These are phyloP conservation scores for Archegozetes longisetosus DNA, from an alignment of 1,140 invertebrate species.

Conservation along the genomic window DNA sequence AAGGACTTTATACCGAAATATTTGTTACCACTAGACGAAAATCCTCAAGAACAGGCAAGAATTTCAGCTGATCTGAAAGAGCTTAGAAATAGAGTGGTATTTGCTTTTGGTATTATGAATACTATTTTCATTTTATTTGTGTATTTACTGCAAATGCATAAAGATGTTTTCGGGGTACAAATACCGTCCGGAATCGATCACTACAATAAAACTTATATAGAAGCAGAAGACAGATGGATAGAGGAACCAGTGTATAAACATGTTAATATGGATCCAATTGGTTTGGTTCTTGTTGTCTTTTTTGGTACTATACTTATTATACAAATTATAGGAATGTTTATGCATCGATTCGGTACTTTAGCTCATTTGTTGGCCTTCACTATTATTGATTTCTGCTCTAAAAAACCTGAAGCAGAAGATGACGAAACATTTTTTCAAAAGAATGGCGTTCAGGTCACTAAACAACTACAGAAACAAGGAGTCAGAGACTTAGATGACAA, in stretches of 20 bases:
- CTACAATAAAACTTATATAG: background rate
- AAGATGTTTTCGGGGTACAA: background rate
- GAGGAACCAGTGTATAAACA: background rate
- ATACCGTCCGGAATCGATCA: background rate
- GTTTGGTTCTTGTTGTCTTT: constrained; percentile 32
- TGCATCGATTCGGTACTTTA: constrained; percentile 67
- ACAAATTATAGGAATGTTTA: constrained; percentile 35
- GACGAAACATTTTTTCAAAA: background rate
- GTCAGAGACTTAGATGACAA: background rate
- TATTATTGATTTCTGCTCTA: background rate
- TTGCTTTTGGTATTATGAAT: constrained; percentile 95
- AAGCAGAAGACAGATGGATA: background rate
- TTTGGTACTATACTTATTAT: constrained; percentile 31
- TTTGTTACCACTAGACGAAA: constrained; percentile 82
- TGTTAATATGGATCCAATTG: constrained; percentile 8
- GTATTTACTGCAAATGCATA: constrained; percentile 70
- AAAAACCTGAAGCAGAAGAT: background rate
- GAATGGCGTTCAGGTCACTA: background rate
- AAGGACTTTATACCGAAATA: constrained; percentile 82
- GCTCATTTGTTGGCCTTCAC: constrained; percentile 68
- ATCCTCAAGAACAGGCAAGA: constrained; percentile 74
- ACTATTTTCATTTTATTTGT: constrained; percentile 94
- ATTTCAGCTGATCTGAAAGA: constrained; percentile 77
- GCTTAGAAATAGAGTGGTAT: constrained; percentile 78
- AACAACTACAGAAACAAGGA: background rate